Evolutionary conservation across 2,888 invertebrate species (phyloP).

Genomic region (Coleophora flavipennella): DNA sequence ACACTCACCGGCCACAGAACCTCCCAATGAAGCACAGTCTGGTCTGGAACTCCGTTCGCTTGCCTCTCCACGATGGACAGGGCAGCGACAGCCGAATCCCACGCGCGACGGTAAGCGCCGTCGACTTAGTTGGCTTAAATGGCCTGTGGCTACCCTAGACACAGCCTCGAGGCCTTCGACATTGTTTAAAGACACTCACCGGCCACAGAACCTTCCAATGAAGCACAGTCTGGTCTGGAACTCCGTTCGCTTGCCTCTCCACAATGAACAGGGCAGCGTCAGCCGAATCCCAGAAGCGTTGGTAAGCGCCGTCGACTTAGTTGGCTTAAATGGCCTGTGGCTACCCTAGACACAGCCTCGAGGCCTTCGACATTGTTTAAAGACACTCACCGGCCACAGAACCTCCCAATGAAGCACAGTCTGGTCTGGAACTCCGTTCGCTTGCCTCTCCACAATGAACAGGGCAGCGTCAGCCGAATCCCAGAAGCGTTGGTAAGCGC

Average conservation of each 20-base stretch:
- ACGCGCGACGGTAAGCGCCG: slow-evolving; percentile 80
- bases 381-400: slow-evolving; percentile 82
- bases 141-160: no score
- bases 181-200: slow-evolving; percentile 55
- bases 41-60: slow-evolving; percentile 68
- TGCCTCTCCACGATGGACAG: slow-evolving; percentile 81
- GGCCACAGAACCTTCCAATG: slow-evolving; percentile 95
- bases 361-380: no score
- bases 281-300: slow-evolving; percentile 86
- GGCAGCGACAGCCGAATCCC: slow-evolving; percentile 84
- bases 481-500: slow-evolving; percentile 84
- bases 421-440: slow-evolving; percentile 70
- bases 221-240: slow-evolving; percentile 78
- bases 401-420: slow-evolving; percentile 92
- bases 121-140: no score
- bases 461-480: slow-evolving; percentile 81
- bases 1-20: slow-evolving; percentile 86
- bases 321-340: no score
- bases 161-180: no score
- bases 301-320: slow-evolving; percentile 85
- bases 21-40: slow-evolving; percentile 89
- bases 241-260: slow-evolving; percentile 73
- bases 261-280: slow-evolving; percentile 81
- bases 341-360: no score
- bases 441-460: slow-evolving; percentile 78